Evolutionary conservation across 2,113 vertebrate species (phyloP), one percentile per base, ranked within the genome.

Genomic region (Nothobranchius kuhntae): DNA sequence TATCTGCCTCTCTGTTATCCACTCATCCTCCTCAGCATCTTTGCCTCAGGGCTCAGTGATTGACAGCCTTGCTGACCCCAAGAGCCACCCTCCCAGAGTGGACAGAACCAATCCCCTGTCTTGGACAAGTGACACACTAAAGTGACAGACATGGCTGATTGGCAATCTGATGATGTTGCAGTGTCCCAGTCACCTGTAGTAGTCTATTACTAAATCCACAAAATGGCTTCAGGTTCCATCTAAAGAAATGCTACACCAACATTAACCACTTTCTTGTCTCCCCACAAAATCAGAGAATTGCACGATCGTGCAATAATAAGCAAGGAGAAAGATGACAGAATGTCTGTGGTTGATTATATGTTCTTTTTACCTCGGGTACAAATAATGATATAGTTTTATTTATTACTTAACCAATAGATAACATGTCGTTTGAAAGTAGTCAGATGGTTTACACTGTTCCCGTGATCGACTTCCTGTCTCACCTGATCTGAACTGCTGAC

Each of bases 11-110:
- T 79, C 60, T 72, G 45, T 83, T 82, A 85, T 84, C 82, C 70
- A 78, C 78, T 77, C 71, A 67, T 80, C 74, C 64, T 70, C 77
- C 75, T 86, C 80, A 79, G 88, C 66, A 56, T 79, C 68, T 56
- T 61, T 38, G 70, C 74, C 71, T 68, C 51, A 2, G 55, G 70
- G n/a, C 48, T 12, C 7, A 15, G 2, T 86, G 85, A 90, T 50
- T 81, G 81, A 85, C 85, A 86, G 65, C 55, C 17, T 13, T 9
- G 66, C 62, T 84, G 81, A 83, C 80, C 83, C 54, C n/a, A 12
- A 65, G 66, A 30, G 58, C 80, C 80, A 13, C 67, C 82, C 65
- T 52, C 60, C 63, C 17, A 1, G 46, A 77, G 40, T 75, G 11
- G 86, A 77, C 81, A 77, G 71, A 62, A 42, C 78, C 87, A 80